Evolutionary conservation across 2,797 vertebrate genomes (phyloP).

Genomic region (Florisuga fusca): DNA sequence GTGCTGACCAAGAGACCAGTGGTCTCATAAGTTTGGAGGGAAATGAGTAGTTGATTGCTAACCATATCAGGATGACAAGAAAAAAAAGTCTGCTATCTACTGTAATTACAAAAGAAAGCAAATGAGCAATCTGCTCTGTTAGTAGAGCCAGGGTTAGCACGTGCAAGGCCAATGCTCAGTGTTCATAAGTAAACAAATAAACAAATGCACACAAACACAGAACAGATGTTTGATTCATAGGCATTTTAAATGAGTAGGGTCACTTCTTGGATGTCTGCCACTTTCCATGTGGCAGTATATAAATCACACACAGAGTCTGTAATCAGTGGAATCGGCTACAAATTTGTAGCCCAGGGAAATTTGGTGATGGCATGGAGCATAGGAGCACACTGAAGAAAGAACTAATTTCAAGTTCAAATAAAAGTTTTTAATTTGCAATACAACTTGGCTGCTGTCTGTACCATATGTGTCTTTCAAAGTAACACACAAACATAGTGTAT

Average conservation of each 20-base stretch:
- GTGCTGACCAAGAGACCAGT: neutral
- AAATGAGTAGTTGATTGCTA: neutral
- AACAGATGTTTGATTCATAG: constrained; percentile 71
- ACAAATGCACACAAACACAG: constrained; percentile 64
- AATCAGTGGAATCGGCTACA: constrained; percentile 60
- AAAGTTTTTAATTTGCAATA: constrained; percentile 36
- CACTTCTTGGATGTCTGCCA: constrained; percentile 57
- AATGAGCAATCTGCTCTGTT: neutral
- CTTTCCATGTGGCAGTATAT: constrained; percentile 36
- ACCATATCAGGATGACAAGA: neutral
- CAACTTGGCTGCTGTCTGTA: constrained; percentile 13
- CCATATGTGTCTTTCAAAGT: constrained; percentile 27
- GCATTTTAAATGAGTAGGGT: constrained; percentile 48
- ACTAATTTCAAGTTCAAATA: constrained; percentile 52
- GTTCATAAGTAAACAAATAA: constrained; percentile 59
- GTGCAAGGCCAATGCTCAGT: constrained; percentile 26
- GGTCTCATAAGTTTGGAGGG: neutral
- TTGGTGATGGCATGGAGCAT: constrained; percentile 31
- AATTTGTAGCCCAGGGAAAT: constrained; percentile 44
- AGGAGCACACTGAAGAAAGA: neutral
- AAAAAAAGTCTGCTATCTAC: neutral
- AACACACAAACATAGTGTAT: constrained; percentile 37
- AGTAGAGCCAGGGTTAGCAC: constrained; percentile 2
- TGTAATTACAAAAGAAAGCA: constrained; percentile 5
- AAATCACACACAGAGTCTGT: constrained; percentile 30